Base-by-base conservation (phyloP, 2,888 invertebrate species). In the Nineta flava region DNA sequence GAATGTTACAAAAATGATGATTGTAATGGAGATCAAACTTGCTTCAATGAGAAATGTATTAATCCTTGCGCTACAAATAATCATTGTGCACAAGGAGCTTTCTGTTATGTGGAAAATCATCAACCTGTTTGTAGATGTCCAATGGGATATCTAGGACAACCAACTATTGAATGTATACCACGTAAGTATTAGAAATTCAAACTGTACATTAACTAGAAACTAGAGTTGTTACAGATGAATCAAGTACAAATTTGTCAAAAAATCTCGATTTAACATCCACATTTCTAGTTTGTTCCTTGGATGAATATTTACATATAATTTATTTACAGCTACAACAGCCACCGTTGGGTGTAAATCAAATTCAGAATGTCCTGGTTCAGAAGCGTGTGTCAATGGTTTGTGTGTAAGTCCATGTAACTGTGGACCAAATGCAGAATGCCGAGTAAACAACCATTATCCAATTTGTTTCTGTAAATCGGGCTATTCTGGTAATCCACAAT, bases 341-440 rank as follows among this genome's bases (percentile, higher is more conserved):
- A 72, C 76, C 12, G 74, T 81, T 12, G 87, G 85, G 46, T 91
- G 91, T 61, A 77, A 77, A 58, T 78, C 84, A 1, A 85, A 83
- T 62, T 77, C 81, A 7, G 88, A 91, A 55, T 93, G 92, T 62
- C 79, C 86, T 5, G 70, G 79, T 51, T 81, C 84, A 32, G 85
- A 88, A 67, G 82, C 90, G 1, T 93, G 92, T 62, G 75, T 90
- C 48, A 91, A 90, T 60, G 73, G 77, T 34, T 72, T 77, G 16
- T 92, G 91, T 61, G 77, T 83, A 9, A 83, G 79, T 60, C 92
- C 92, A 1, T 92, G 92, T 62, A 83, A 83, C 59, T 90, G 90
- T 59, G 92, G 91, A 46, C 71, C 77, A 2, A 81, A 87, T 60
- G 81, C 92, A 5, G 83, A 87, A 57, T 93, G 93, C 62, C 73